phyloP scores from a whole-genome alignment of 2,797 vertebrate species.

The Picus viridis region DNA sequence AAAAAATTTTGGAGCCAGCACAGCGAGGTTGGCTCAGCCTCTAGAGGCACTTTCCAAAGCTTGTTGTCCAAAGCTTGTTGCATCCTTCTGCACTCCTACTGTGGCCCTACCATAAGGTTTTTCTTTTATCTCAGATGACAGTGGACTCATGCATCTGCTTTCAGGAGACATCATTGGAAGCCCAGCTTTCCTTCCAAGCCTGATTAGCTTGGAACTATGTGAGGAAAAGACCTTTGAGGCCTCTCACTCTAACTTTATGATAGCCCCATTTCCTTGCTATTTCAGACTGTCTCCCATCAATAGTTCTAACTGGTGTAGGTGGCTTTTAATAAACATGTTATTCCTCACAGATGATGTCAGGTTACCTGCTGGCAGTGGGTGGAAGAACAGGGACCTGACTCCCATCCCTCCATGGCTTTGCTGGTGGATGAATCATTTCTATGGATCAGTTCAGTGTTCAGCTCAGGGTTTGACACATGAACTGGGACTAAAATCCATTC shows the following conservation, averaged over 20 bases:
- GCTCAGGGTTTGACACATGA: not conserved
- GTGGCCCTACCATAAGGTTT: rapidly evolving
- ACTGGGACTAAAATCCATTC: not conserved
- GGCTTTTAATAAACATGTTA: not conserved
- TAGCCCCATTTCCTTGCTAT: not conserved
- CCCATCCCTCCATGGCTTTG: not conserved
- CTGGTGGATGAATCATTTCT: not conserved
- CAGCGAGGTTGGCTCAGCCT: not conserved
- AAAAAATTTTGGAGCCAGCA: not conserved
- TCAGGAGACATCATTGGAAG: not conserved
- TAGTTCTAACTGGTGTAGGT: not conserved
- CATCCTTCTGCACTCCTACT: not conserved
- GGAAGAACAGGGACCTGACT: not conserved
- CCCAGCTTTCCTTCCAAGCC: not conserved
- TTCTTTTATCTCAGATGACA: not conserved
- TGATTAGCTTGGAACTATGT: not conserved
- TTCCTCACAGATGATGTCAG: not conserved
- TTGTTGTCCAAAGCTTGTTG: not conserved
- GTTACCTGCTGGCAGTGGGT: not conserved
- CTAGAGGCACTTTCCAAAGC: slow-evolving; percentile 7
- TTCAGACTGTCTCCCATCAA: not conserved
- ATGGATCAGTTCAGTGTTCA: not conserved
- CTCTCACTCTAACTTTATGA: not conserved
- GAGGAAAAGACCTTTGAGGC: not conserved
- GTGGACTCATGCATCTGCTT: not conserved